Evolutionary conservation across 2,113 vertebrate genomes (phyloP).

Genomic region (Antechinus flavipes): DNA sequence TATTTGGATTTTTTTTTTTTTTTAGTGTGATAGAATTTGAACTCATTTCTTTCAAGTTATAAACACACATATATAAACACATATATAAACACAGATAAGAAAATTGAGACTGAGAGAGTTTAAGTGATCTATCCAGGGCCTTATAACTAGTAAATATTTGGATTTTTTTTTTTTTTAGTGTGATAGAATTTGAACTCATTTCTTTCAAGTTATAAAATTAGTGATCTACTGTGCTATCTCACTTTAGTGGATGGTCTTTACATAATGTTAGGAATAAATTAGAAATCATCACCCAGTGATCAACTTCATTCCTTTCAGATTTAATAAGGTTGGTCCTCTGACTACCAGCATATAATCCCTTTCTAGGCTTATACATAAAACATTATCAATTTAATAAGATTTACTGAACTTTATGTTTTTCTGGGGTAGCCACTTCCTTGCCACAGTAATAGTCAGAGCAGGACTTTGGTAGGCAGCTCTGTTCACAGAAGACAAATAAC

Average conservation of each 20-base stretch:
- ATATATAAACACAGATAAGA: too few relatives aligned
- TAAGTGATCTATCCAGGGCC: background rate
- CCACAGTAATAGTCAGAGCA: background rate
- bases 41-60: background rate
- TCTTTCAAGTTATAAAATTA: background rate
- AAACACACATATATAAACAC: background rate
- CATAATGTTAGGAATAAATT: background rate
- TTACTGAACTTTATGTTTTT: background rate
- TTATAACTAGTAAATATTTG: background rate
- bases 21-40: background rate
- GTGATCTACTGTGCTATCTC: background rate
- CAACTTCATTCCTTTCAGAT: background rate
- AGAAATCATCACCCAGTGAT: background rate
- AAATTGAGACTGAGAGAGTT: background rate
- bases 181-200: background rate
- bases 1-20: background rate
- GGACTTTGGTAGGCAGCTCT: background rate
- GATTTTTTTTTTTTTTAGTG: background rate
- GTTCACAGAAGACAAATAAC: background rate
- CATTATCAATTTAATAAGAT: background rate
- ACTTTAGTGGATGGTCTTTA: background rate
- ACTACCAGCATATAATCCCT: background rate
- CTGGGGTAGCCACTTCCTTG: background rate
- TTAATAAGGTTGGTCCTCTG: background rate
- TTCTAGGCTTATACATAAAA: background rate